Percentiles rank a stretch among this genome's conserved stretches.
Conservation (phyloP, 2,797 vertebrate genomes). For the Epinephelus awoara region DNA sequence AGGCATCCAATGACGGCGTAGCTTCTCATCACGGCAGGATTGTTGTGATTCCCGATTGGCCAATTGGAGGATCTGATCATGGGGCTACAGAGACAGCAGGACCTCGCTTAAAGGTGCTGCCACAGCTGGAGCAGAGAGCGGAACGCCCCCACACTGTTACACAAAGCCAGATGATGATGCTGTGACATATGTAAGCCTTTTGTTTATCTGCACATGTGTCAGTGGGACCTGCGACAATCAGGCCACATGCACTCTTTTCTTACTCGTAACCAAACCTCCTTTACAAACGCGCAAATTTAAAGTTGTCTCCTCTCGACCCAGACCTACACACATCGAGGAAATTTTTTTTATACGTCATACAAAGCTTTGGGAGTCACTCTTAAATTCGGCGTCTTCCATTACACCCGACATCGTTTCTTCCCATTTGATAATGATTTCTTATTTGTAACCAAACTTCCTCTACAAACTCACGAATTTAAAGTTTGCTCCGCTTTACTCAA, state of each 20-base stretch:
- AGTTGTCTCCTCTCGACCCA: too few relatives aligned
- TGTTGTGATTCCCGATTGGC: slow-evolving; percentile 68
- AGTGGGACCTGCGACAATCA: not conserved
- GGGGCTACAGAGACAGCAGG: slow-evolving; percentile 41
- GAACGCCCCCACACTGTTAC: slow-evolving; percentile 2
- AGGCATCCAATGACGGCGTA: slow-evolving; percentile 46
- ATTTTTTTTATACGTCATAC: too few relatives aligned
- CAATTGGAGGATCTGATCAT: slow-evolving; percentile 72
- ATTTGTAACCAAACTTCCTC: not conserved
- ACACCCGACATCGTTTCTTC: too few relatives aligned
- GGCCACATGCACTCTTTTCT: not conserved
- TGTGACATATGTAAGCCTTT: accelerated
- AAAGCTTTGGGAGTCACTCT: too few relatives aligned
- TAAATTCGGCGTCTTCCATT: too few relatives aligned
- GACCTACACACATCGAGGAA: too few relatives aligned
- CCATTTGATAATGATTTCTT: too few relatives aligned
- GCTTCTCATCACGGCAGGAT: slow-evolving; percentile 53
- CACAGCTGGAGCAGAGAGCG: not conserved
- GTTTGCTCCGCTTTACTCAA: too few relatives aligned
- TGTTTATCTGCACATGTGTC: too few relatives aligned
- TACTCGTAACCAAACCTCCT: not conserved
- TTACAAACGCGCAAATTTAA: not conserved
- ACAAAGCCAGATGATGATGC: not conserved
- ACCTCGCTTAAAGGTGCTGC: not conserved
- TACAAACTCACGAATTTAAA: not conserved